These are phyloP conservation scores for Acleris sparsana DNA, from an alignment of 2,888 invertebrate species.

Conservation along the genomic window DNA sequence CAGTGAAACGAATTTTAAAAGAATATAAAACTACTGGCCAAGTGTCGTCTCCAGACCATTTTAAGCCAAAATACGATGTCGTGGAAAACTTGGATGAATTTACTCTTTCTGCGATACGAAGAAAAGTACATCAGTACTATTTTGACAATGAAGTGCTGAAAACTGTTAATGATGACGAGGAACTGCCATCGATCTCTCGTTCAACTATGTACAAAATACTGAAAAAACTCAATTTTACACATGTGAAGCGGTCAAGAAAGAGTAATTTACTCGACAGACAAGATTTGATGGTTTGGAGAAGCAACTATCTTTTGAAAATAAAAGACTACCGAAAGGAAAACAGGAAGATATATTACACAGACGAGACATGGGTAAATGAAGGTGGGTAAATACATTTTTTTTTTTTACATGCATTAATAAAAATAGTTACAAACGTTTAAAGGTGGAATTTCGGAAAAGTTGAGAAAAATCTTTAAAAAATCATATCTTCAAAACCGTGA, in stretches of 20 bases:
- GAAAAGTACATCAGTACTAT: constrained; percentile 4
- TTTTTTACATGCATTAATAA: too few relatives aligned
- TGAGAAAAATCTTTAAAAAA: too few relatives aligned
- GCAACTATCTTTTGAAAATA: constrained; percentile 33
- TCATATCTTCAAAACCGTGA: too few relatives aligned
- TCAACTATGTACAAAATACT: constrained; percentile 1
- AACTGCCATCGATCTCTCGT: neutral
- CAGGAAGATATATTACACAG: constrained; percentile 36
- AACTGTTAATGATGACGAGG: neutral
- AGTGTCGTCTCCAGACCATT: too few relatives aligned
- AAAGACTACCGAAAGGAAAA: constrained; percentile 33
- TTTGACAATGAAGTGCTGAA: neutral
- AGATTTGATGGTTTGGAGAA: constrained; percentile 36
- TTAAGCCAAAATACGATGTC: too few relatives aligned
- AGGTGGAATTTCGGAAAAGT: too few relatives aligned
- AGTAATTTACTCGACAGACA: constrained; percentile 28
- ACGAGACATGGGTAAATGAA: constrained; percentile 38
- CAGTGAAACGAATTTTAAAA: too few relatives aligned
- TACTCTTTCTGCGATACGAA: constrained; percentile 1
- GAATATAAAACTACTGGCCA: too few relatives aligned
- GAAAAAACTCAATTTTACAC: too few relatives aligned
- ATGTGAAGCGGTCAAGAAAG: neutral
- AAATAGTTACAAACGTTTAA: too few relatives aligned
- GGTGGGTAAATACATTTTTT: too few relatives aligned
- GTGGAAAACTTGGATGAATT: neutral